Base-by-base conservation (phyloP, 2,113 vertebrate species). In the pig (Sus scrofa) region DNA sequence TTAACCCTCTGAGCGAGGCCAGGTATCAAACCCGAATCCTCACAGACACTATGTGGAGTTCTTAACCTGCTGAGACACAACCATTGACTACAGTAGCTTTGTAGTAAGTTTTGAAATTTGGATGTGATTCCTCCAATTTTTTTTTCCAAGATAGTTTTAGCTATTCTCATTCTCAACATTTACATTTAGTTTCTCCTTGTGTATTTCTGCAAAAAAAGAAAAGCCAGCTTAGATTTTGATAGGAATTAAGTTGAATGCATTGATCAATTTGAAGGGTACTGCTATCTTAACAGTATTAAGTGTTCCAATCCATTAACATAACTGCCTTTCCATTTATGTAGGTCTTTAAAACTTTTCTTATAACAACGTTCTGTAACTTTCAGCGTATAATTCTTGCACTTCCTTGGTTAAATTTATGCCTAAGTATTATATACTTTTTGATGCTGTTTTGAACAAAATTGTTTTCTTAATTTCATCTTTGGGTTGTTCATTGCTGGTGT, bases 391-490 rank as follows among this genome's bases (percentile, higher is more conserved):
- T 67, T 94, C 22, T 93, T 89, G 10, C 30, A 65, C 2, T 56
- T 94, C 7, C 34, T 90, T 86, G 24, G 16, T 91, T 83, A 58
- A 83, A 75, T 58, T 94, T 67, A 52, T 78, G 62, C 24, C 18
- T 60, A 91, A 84, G 26, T 71, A 63, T 63, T 54, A 1, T 74
- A 87, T 62, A 44, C 12, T 77, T 86, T 82, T n/a, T 67, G 10
- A 82, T 60, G 56, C 3, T 63, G n/a, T 32, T 67, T 14, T 81
- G 54, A 83, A 62, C n/a, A 10, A 30, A 91, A 74, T 81, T 75
- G 3, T 91, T 87, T 91, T n/a, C 52, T 81, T 58, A 86, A 82
- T 82, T 81, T 94, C 9, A 52, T 75, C 82, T 82, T 39, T 81
- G 52, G 7, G 56, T 79, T 65, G 50, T 30, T 89, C 50, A 79